Evolutionary conservation across 2,113 vertebrate genomes (phyloP), one percentile per base, ranked within the genome.

Genomic region (Cairina moschata): DNA sequence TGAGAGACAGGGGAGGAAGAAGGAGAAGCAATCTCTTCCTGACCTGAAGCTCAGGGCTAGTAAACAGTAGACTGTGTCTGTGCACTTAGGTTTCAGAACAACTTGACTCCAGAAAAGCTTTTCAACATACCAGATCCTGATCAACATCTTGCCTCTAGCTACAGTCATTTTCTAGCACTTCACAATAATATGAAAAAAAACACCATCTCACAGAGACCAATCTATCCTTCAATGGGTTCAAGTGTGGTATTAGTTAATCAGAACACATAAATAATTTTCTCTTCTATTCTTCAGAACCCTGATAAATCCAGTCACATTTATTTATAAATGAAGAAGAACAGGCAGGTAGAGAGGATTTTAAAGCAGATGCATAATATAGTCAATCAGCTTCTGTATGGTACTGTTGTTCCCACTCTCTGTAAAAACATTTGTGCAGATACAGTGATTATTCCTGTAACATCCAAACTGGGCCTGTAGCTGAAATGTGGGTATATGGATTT

Each of bases 191-290:
- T 32, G 5, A 11, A 36, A 75, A 63, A 69, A 55, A 2, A 1
- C 12, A 10, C 8, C 4, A 22, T 81, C 20, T 87, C 60, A 58
- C 34, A 78, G 67, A 74, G 48, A n/a, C 21, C n/a, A 31, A 3
- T 74, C 54, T 79, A 29, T 62, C 34, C 40, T 83, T 92, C 23
- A 71, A 1, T 6, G 68, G 32, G 13, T 38, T 80, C 21, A 80
- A 36, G n/a, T 25, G 22, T 59, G 46, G 6, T 67, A 71, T 71
- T 91, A 78, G 56, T 77, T 82, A 91, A 71, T 9, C 25, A 83
- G 55, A 71, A 93, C n/a, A 83, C 59, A 90, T 21, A 34, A 54
- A 77, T 95, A 88, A 71, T 67, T 88, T 92, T 63, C 54, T 80
- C 29, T 54, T 80, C 55, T 63, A 0, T 77, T 81, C 32, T 88